Evolutionary conservation across 2,113 vertebrate species (phyloP), one percentile per base, ranked within the genome.

Genomic region (Chaetops frenatus): DNA sequence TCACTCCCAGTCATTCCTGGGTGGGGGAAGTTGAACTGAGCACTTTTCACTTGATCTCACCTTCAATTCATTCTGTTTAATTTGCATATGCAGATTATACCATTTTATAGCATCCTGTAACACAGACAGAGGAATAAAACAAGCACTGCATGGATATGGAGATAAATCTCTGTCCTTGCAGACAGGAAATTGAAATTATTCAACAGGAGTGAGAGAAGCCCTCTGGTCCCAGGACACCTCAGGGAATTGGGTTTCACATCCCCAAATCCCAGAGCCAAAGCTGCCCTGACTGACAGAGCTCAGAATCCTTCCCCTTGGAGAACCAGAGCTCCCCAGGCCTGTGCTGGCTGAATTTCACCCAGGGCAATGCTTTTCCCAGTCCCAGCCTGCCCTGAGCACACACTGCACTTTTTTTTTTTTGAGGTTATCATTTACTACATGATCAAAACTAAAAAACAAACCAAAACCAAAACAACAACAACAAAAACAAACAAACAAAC

Each of bases 11-110:
- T 28, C 89, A 47, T 19, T 64, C 38, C 80, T 21, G 38, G 1
- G 40, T 21, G 70, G 78, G 38, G 47, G 51, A 84, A 66, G 48
- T 7, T 36, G 51, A 51, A n/a, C 19, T 45, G 56, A 13, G 48
- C 57, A 14, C 28, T 10, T 72, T 15, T 48, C 40, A 21, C 57
- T 79, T 21, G 45, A 42, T 81, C 45, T 72, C 50, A 33, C 36
- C 54, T 62, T 50, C 0, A 1, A 24, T 31, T 65, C 1, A 0
- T 33, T 83, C 66, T 66, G 21, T 10, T 70, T 53, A 40, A 42
- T 9, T n/a, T 27, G 6, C 11, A 36, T 1, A 12, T 27, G 24
- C 67, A 73, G 67, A 40, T 45, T 7, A 11, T 11, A n/a, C 8
- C 45, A 4, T 35, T 23, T 33, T 71, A 45, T 15, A 42, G 8